phyloP scores from a whole-genome alignment of 2,113 vertebrate species.

The Neotragus pygmaeus region DNA sequence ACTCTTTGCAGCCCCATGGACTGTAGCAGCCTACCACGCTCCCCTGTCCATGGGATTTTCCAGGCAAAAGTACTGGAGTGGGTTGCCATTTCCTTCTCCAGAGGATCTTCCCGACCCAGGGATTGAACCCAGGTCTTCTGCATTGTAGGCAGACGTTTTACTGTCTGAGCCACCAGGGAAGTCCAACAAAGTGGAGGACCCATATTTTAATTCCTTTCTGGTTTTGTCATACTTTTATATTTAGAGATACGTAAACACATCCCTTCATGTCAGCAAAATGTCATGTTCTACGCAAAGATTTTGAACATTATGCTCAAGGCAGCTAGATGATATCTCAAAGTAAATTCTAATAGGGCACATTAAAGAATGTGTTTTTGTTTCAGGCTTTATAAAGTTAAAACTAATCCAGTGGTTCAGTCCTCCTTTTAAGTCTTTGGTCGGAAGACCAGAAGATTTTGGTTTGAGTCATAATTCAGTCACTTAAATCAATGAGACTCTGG shows the following conservation, averaged over 20 bases:
- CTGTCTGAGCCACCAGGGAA: too few species aligned
- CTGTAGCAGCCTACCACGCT: too few species aligned
- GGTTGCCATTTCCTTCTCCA: too few species aligned
- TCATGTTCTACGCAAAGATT: background rate
- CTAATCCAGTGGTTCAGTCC: background rate
- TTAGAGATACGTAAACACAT: background rate
- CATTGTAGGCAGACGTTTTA: too few species aligned
- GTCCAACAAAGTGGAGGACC: background rate
- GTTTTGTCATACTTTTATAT: background rate
- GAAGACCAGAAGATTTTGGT: background rate
- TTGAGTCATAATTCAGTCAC: background rate
- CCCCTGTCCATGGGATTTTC: too few species aligned
- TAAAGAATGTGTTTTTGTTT: conserved; percentile 12
- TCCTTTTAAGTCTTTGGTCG: background rate
- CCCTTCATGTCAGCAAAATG: conserved; percentile 20
- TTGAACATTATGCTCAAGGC: background rate
- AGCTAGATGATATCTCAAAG: background rate
- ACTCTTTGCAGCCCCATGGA: too few species aligned
- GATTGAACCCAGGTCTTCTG: too few species aligned
- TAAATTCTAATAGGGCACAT: background rate
- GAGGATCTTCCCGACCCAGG: too few species aligned
- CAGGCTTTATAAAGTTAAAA: conserved; percentile 18
- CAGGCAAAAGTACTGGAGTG: too few species aligned
- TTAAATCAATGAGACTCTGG: background rate
- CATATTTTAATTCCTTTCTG: background rate